Conservation (phyloP, 1,140 invertebrate genomes). For the Nephila pilipes region DNA sequence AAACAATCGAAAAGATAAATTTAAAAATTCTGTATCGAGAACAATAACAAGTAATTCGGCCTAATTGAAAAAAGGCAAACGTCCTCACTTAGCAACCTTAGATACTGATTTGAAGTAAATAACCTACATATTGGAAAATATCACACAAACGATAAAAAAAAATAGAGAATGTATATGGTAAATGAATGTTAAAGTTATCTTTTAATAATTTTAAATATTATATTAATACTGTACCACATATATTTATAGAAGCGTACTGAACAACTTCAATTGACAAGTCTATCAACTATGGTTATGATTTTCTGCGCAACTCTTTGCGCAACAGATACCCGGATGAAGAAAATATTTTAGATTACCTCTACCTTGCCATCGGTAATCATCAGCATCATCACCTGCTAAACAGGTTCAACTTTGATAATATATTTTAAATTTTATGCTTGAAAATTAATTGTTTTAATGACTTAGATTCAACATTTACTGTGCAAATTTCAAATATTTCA, state of each 20-base stretch:
- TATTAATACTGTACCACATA: slow-evolving; percentile 64
- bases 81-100: slow-evolving; percentile 76
- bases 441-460: too few species aligned
- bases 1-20: neutral
- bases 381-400: slow-evolving; percentile 64
- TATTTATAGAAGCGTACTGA: slow-evolving; percentile 47
- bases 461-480: too few species aligned
- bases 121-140: slow-evolving; percentile 28
- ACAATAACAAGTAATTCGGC: slow-evolving; percentile 63
- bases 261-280: slow-evolving; percentile 73
- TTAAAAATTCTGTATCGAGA: slow-evolving; percentile 39
- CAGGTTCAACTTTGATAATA: neutral
- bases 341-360: slow-evolving; percentile 69
- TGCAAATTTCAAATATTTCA: too few species aligned
- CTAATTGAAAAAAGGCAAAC: slow-evolving; percentile 71
- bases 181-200: neutral
- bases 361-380: slow-evolving; percentile 64
- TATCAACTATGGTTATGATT: slow-evolving; percentile 69
- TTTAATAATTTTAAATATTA: neutral
- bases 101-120: slow-evolving; percentile 36
- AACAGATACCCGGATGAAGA: slow-evolving; percentile 66
- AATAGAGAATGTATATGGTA: neutral
- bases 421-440: neutral
- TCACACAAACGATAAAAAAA: neutral
- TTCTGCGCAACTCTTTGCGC: slow-evolving; percentile 74